phyloP scores from a whole-genome alignment of 1,140 invertebrate species.

The Drosophila setifemur region DNA sequence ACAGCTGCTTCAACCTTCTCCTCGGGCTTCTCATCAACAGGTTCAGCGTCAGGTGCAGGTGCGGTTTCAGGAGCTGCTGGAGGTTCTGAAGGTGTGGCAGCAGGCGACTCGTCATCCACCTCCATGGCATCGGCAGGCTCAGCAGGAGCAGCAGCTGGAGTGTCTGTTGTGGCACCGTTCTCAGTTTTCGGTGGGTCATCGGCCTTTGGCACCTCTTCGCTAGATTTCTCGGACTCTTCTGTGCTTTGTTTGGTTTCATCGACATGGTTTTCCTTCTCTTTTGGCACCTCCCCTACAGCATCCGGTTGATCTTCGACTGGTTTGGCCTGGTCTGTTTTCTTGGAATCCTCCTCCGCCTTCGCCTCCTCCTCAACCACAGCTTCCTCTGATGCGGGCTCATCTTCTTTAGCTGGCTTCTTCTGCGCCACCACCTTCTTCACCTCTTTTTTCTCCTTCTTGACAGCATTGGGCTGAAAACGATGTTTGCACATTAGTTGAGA shows the following conservation, averaged over 20 bases:
- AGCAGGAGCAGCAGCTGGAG: slow-evolving; percentile 9
- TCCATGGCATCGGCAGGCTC: slow-evolving; percentile 45
- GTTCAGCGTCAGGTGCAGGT: background rate
- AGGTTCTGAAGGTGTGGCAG: slow-evolving; percentile 3
- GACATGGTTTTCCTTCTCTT: slow-evolving; percentile 56
- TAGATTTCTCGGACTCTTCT: slow-evolving; percentile 29
- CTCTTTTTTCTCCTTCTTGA: slow-evolving; percentile 58
- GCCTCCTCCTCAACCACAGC: background rate
- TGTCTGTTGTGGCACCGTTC: slow-evolving; percentile 25
- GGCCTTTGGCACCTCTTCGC: slow-evolving; percentile 6
- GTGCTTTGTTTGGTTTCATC: slow-evolving; percentile 38
- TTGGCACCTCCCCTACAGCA: slow-evolving; percentile 23
- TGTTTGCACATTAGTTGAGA: background rate
- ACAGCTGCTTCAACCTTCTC: slow-evolving; percentile 17
- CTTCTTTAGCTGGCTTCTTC: slow-evolving; percentile 39
- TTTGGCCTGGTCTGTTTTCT: slow-evolving; percentile 22
- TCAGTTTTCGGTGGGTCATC: slow-evolving; percentile 45
- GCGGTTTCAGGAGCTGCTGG: slow-evolving; percentile 11
- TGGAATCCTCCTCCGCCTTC: slow-evolving; percentile 1
- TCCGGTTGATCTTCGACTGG: slow-evolving; percentile 49
- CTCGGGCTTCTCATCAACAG: slow-evolving; percentile 17
- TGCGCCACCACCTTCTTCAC: slow-evolving; percentile 26
- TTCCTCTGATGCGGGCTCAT: background rate
- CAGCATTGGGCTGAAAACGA: slow-evolving; percentile 18
- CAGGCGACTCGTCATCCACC: slow-evolving; percentile 44